A percentile compares a stretch with the other conserved stretches of the same genome.
These are phyloP conservation scores for Agrochola circellaris DNA, from an alignment of 2,888 invertebrate species.

Conservation along the genomic window DNA sequence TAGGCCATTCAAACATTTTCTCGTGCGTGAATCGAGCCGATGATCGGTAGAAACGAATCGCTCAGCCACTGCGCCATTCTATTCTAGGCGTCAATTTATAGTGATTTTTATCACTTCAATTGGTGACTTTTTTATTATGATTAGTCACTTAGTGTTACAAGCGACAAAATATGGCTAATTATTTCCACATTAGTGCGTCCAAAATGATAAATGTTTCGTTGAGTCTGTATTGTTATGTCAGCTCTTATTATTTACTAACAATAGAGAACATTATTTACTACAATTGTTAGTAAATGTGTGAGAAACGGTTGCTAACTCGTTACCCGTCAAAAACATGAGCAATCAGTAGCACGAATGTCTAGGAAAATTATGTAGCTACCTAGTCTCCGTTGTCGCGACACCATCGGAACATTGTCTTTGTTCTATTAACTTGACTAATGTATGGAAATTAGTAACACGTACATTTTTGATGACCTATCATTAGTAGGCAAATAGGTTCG, in stretches of 20 bases:
- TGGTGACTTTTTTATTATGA: slow-evolving; percentile 7
- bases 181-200: slow-evolving; percentile 31
- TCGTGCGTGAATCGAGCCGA: neutral
- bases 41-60: neutral
- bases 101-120: neutral
- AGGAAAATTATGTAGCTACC: neutral
- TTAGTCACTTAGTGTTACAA: neutral
- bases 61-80: neutral
- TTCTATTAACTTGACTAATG: neutral
- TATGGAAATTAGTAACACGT: neutral
- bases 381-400: neutral
- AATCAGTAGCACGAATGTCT: slow-evolving; percentile 19
- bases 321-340: neutral
- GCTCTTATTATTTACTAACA: slow-evolving; percentile 22
- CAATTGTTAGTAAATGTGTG: slow-evolving; percentile 10
- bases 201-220: slow-evolving; percentile 29
- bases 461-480: neutral
- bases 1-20: neutral
- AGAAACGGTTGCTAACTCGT: slow-evolving; percentile 9
- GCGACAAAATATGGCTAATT: slow-evolving; percentile 15
- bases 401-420: neutral
- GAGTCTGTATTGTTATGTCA: neutral
- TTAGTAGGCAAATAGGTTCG: neutral
- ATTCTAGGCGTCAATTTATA: neutral
- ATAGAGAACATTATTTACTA: neutral